Evolutionary conservation across 2,797 vertebrate species (phyloP), one percentile per base, ranked within the genome.

Genomic region (Scolopax rusticola): DNA sequence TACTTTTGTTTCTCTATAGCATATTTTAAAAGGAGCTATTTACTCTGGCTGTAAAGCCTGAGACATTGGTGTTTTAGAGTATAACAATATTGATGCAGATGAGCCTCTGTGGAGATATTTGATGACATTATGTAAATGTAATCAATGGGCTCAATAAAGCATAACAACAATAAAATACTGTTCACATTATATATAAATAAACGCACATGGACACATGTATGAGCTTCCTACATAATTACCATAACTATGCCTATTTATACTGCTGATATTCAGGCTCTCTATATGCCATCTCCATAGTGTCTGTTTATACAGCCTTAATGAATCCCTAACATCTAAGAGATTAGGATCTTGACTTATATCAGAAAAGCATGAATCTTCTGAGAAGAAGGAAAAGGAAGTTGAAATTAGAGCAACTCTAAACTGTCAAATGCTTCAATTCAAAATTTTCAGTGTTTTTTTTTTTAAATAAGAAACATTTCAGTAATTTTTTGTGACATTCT

Each of bases 81-180:
- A 11, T 87, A 91, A 88, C 43, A 90, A 90, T 94, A 91, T 80
- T 95, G 94, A 95, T 93, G 87, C 60, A 91, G 83, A 96, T 90
- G 83, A 95, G 91, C 80, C 85, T 90, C 85, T 79, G 56, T 1
- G 14, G 93, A 94, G 87, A 74, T 79, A 89, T 94, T 94, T 95
- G 84, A 96, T 96, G 91, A 82, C 63, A 95, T 94, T 94, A 95
- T 91, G 93, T 67, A 96, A 96, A 95, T 96, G 83, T 89, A 95
- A 94, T 95, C 94, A 94, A 94, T 91, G 63, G 56, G 36, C 83
- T 96, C 70, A 30, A 94, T 95, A 97, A 95, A 80, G 70, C 77
- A 64, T 77, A 95, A 67, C 90, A 91, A 88, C 65, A 87, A 87
- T 77, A 97, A 96, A 96, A 91, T 82, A 91, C 70, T 80, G 59